Conservation (phyloP, 2,113 vertebrate genomes). For the Daphoenositta chrysoptera region DNA sequence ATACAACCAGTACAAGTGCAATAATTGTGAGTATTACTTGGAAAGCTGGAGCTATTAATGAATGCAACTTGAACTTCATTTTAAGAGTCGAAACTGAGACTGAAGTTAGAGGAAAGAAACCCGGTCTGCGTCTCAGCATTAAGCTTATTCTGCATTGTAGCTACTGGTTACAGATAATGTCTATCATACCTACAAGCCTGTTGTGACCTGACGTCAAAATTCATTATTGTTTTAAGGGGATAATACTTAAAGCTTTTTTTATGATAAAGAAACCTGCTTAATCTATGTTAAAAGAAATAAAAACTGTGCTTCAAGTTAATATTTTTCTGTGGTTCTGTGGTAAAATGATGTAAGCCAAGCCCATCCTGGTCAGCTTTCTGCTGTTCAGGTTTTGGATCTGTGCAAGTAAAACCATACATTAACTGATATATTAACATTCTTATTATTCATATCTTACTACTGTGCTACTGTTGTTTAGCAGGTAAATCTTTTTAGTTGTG, state of each 20-base stretch:
- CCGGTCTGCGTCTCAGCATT: neutral
- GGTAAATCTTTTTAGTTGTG: slow-evolving; percentile 19
- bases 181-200: slow-evolving; percentile 13
- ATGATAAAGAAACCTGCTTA: slow-evolving; percentile 1
- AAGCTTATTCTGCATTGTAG: slow-evolving; percentile 16
- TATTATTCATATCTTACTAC: slow-evolving; percentile 21
- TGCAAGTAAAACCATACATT: neutral
- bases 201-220: slow-evolving; percentile 17
- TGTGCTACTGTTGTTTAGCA: slow-evolving; percentile 30
- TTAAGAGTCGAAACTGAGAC: neutral
- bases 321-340: slow-evolving; percentile 61
- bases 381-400: slow-evolving; percentile 12
- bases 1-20: slow-evolving; percentile 71
- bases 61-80: slow-evolving; percentile 9
- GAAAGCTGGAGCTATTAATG: slow-evolving; percentile 38
- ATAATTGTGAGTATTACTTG: slow-evolving; percentile 65
- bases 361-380: neutral
- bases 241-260: slow-evolving; percentile 60
- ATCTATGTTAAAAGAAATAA: slow-evolving; percentile 60
- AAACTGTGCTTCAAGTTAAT: slow-evolving; percentile 48
- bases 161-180: slow-evolving; percentile 33
- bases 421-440: neutral
- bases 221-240: slow-evolving; percentile 51
- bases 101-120: neutral
- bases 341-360: neutral